Evolutionary conservation across 2,797 vertebrate genomes (phyloP).

Genomic region (Sebastes kiyomatsui): DNA sequence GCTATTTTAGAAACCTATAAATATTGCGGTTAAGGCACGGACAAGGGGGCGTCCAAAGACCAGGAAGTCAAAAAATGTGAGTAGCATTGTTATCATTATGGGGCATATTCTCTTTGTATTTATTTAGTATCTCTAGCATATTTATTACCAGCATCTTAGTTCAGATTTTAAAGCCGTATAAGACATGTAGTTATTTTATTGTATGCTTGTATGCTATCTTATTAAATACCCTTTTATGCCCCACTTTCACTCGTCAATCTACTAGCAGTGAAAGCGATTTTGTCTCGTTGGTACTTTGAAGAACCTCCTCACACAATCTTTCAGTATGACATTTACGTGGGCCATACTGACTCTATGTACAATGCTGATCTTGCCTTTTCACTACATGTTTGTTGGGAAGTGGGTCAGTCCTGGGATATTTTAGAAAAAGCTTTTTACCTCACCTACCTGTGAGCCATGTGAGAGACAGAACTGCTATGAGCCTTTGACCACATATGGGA

Average conservation of each 20-base stretch:
- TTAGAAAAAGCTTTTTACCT: background rate
- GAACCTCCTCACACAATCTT: background rate
- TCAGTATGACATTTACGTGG: background rate
- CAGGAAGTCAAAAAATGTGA: background rate
- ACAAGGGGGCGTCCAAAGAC: background rate
- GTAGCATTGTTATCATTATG: background rate
- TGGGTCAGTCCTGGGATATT: background rate
- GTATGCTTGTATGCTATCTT: background rate
- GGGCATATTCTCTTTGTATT: background rate
- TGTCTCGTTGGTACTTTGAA: background rate
- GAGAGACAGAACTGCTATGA: background rate
- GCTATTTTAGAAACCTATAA: background rate
- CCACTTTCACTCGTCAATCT: background rate
- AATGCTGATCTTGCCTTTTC: slow-evolving; percentile 5
- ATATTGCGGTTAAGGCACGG: background rate
- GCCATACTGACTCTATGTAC: background rate
- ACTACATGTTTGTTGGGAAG: background rate
- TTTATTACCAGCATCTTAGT: background rate
- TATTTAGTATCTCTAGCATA: background rate
- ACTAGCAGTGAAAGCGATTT: background rate
- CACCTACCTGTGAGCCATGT: background rate
- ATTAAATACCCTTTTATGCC: background rate
- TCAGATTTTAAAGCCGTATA: background rate
- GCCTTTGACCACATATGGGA: background rate
- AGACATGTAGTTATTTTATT: background rate